Evolutionary conservation across 2,797 vertebrate species (phyloP), one percentile per base, ranked within the genome.

Genomic region (Pipistrellus pygmaeus): DNA sequence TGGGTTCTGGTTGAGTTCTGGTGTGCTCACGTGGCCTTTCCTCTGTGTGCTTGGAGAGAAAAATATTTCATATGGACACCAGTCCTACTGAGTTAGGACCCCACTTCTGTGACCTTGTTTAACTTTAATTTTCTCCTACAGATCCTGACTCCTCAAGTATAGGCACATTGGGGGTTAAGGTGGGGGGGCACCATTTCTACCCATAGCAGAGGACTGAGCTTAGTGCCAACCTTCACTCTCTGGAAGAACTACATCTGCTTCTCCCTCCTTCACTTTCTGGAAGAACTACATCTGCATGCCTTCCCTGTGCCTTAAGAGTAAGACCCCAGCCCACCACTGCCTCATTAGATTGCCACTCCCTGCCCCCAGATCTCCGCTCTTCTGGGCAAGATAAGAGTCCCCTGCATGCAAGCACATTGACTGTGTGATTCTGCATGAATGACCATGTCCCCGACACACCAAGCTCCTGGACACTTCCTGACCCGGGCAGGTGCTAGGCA

Each of bases 381-480:
- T 32, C 41, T n/a, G 46, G 78, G 38, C 41, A 46, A 41, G 15
- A 21, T 73, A 14, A 64, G 4, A 62, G 30, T 41, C 1, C 17
- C 12, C 1, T 11, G 23, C 35, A 5, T 32, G 35, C 48, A 53
- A 46, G 53, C 18, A n/a, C 2, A 0, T 32, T 48, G 27, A 7
- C 41, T 4, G 8, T 51, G n/a, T 17, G 48, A 60, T 30, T 18
- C n/a, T 38, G 51, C 5, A 20, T n/a, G 15, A 46, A 46, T 85
- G 60, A 30, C 38, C 8, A 0, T 51, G 9, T 15, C 23, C 46
- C 57, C 0, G 0, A 25, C 1, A 23, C 17, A 12, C 62, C 38
- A 1, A 11, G 53, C 38, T 66, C 30, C 72, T 1, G 11, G 72
- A n/a, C 44, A 62, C 55, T 88, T 72, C 21, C 21, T 76, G 77